Percentiles rank a stretch among this genome's conserved stretches.
phyloP scores from a whole-genome alignment of 2,888 invertebrate genomes.

The Acanthosoma haemorrhoidale region DNA sequence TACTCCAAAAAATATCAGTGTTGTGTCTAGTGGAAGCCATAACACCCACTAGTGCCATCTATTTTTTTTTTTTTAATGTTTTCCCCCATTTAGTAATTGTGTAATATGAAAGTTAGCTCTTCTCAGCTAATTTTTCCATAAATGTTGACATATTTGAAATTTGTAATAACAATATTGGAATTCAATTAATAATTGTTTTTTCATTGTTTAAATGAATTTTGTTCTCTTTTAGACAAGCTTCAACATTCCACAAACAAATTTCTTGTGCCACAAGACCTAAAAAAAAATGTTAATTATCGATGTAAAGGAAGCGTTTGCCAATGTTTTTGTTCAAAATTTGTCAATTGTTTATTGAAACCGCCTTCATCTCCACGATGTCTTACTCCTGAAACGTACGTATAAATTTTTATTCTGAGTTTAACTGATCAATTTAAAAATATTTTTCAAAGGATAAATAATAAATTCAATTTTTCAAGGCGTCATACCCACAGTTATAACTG shows the following conservation, averaged over 20 bases:
- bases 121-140: too few relatives aligned
- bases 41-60: too few relatives aligned
- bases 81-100: too few relatives aligned
- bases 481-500: too few relatives aligned
- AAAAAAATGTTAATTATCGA: neutral
- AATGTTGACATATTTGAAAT: too few relatives aligned
- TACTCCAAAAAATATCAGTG: too few relatives aligned
- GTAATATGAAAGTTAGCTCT: too few relatives aligned
- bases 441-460: neutral
- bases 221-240: neutral
- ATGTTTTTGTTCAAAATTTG: constrained; percentile 4
- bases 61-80: too few relatives aligned
- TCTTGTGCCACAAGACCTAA: neutral
- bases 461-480: too few relatives aligned
- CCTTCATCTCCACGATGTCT: neutral
- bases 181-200: too few relatives aligned
- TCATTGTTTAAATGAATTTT: neutral
- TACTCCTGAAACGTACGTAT: constrained; percentile 8
- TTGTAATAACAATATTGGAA: too few relatives aligned
- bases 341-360: neutral
- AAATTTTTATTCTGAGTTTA: neutral
- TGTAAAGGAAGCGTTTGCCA: neutral
- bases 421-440: neutral
- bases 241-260: neutral
- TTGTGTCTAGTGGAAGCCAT: too few relatives aligned